Percentiles rank a stretch among this genome's conserved stretches.
These are phyloP conservation scores for Actenoides hombroni DNA, from an alignment of 2,113 vertebrate genomes.

Conservation along the genomic window DNA sequence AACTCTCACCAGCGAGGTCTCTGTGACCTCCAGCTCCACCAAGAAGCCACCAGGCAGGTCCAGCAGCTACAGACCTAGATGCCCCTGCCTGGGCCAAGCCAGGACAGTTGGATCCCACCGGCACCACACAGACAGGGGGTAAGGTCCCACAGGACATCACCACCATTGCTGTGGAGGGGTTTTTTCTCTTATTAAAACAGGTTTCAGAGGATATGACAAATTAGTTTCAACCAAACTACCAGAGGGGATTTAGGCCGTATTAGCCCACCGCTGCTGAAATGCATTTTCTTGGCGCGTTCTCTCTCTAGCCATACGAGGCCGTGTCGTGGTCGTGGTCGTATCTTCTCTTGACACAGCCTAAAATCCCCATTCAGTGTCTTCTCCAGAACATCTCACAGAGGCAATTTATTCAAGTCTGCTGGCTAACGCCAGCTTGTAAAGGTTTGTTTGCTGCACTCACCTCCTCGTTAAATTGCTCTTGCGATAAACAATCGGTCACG, in stretches of 20 bases:
- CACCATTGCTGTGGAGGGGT: neutral
- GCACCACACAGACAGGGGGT: neutral
- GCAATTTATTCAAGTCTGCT: too few species aligned
- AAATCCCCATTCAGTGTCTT: neutral
- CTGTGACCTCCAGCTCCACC: neutral
- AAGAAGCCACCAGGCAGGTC: neutral
- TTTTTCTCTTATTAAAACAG: neutral
- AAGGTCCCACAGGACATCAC: neutral
- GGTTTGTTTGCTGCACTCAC: slow-evolving; percentile 71
- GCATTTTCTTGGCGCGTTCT: neutral
- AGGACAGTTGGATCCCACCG: neutral
- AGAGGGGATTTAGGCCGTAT: neutral
- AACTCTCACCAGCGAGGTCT: neutral
- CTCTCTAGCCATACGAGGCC: neutral
- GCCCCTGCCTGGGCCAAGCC: neutral
- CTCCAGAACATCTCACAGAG: neutral
- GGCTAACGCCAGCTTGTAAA: too few species aligned
- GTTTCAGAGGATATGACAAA: neutral
- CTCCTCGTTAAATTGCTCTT: slow-evolving; percentile 91
- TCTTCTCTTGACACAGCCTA: neutral
- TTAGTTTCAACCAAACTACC: neutral
- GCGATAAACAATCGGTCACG: slow-evolving; percentile 87
- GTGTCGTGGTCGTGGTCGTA: accelerated
- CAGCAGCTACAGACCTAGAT: neutral
- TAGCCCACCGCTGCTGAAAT: neutral